Evolutionary conservation across 2,888 invertebrate species (phyloP), one percentile per base, ranked within the genome.

Genomic region (Mimas tiliae): DNA sequence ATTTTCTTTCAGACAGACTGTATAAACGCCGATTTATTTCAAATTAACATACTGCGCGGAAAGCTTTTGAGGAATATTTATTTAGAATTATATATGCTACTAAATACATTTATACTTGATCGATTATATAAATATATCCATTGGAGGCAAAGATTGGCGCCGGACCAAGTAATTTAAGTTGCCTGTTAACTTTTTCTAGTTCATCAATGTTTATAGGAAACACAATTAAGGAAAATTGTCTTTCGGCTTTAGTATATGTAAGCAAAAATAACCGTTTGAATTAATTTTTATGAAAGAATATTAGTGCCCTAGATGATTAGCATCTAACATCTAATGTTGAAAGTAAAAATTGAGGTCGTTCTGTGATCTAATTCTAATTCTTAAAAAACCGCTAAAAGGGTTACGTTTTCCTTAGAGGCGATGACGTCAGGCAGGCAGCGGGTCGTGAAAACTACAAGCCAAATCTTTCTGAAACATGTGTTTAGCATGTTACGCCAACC

Each of bases 181-280:
- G 53, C 33, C n/a, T 53, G 53, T 53, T 27, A 27, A 27, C 27
- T 27, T 27, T 27, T 27, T 27, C 27, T 34, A 55, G 38, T 34
- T 55, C 38, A 55, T 55, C 38, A 34, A 38, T 11, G 21, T 34
- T 53, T 12, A 53, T 65, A 19, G 70, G 72, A 69, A 72, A n/a
- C 11, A 33, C 27, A 52, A 14, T 38, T n/a, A 34, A 55, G 34
- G 55, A 9, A 34, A 34, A 55, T 55, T 55, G n/a, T 55, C 34
- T 33, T 2, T 33, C 33, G 33, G 6, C n/a, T 8, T 33, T n/a
- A n/a, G n/a, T n/a, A n/a, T 33, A 53, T 53, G 0, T 38, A 6
- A 7, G 7, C 8, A 38, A 7, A 38, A 38, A 38, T 6, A 9
- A 38, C 2, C 1, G 6, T n/a, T 27, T 27, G 4, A 3, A 4